Conservation (phyloP, 2,888 invertebrate species). For the Achlya flavicornis region DNA sequence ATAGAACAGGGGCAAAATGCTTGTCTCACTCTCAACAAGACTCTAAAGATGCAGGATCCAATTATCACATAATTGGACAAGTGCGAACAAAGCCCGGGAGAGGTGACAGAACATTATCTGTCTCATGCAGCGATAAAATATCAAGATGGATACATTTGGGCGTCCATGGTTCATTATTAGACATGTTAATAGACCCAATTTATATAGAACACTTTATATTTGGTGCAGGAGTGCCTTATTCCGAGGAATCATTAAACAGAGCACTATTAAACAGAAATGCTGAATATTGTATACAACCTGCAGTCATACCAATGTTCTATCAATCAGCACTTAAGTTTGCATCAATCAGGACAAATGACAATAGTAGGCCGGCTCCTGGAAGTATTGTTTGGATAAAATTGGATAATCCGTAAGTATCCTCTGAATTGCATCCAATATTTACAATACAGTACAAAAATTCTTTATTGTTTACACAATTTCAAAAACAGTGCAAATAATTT, state of each 20-base stretch:
- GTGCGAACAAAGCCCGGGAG: slow-evolving; percentile 95
- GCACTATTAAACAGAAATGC: slow-evolving; percentile 72
- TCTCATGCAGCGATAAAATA: slow-evolving; percentile 97
- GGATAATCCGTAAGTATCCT: slow-evolving; percentile 51
- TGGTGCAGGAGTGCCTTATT: slow-evolving; percentile 87
- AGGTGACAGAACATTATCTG: slow-evolving; percentile 93
- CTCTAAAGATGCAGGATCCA: slow-evolving; percentile 77
- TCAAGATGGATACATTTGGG: slow-evolving; percentile 95
- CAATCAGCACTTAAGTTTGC: slow-evolving; percentile 54
- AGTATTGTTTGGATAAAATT: slow-evolving; percentile 69
- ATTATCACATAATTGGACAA: slow-evolving; percentile 88
- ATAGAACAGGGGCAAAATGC: slow-evolving; percentile 96
- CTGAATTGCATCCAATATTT: not conserved
- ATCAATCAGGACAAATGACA: slow-evolving; percentile 42
- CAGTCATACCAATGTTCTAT: slow-evolving; percentile 49
- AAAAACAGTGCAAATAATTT: too few relatives aligned
- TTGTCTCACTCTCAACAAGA: slow-evolving; percentile 83
- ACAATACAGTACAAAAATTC: too few relatives aligned
- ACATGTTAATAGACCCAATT: slow-evolving; percentile 86
- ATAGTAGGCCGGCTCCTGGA: slow-evolving; percentile 55
- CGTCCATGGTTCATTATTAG: slow-evolving; percentile 92
- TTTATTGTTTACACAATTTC: too few relatives aligned
- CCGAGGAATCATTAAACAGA: slow-evolving; percentile 82
- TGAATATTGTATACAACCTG: slow-evolving; percentile 25
- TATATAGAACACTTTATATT: slow-evolving; percentile 88